Evolutionary conservation across 2,888 invertebrate genomes (phyloP).

Genomic region (Coremacera marginata): DNA sequence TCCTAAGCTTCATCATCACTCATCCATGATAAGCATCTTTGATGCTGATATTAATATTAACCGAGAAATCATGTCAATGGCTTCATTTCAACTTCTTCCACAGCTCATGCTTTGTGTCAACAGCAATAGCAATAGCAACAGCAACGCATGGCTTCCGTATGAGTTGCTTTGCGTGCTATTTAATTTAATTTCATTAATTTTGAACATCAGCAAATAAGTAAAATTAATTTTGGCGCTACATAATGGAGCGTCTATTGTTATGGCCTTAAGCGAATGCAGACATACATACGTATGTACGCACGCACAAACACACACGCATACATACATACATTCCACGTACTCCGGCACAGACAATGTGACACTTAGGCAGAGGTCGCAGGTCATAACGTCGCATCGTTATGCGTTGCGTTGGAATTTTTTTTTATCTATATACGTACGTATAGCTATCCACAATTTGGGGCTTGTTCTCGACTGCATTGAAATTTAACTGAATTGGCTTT

Average conservation of each 20-base stretch:
- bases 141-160: too few relatives aligned
- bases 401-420: too few relatives aligned
- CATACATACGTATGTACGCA: not conserved
- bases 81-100: too few relatives aligned
- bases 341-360: not conserved
- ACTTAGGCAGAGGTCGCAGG: not conserved
- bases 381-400: not conserved
- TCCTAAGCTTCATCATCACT: too few relatives aligned
- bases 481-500: not conserved
- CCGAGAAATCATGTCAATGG: too few relatives aligned
- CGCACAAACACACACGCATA: not conserved
- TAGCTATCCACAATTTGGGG: not conserved
- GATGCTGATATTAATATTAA: too few relatives aligned
- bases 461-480: not conserved
- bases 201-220: slow-evolving; percentile 40
- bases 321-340: not conserved
- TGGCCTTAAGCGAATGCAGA: slow-evolving; percentile 2
- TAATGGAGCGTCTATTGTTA: slow-evolving; percentile 17
- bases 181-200: slow-evolving; percentile 44
- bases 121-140: not conserved
- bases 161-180: slow-evolving; percentile 30
- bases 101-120: too few relatives aligned
- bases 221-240: slow-evolving; percentile 39
- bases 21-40: too few relatives aligned
- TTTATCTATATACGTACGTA: too few relatives aligned